Conservation (phyloP, 2,888 invertebrate species). For the Hypomecis atomaria region DNA sequence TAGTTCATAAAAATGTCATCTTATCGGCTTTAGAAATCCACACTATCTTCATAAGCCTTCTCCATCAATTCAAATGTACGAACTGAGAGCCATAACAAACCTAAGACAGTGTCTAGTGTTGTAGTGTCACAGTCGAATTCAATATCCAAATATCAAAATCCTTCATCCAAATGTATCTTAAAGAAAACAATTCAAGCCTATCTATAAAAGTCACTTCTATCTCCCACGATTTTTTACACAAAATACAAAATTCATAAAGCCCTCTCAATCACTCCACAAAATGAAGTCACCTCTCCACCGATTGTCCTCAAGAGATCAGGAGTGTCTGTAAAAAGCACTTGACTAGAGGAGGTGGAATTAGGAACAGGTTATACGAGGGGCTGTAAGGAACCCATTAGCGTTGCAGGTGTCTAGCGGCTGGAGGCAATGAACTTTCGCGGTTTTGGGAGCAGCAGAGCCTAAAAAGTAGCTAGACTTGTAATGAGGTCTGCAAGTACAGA, state of each 20-base stretch:
- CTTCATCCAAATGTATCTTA: too few relatives aligned
- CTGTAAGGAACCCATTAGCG: constrained; percentile 61
- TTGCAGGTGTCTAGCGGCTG: constrained; percentile 59
- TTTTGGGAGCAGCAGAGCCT: constrained; percentile 13
- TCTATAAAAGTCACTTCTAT: not conserved
- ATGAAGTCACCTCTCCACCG: constrained; percentile 64
- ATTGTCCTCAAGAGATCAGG: constrained; percentile 69
- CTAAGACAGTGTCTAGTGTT: too few relatives aligned
- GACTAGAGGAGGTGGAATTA: constrained; percentile 68
- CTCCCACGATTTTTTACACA: not conserved
- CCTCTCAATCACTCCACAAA: constrained; percentile 52
- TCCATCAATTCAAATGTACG: too few relatives aligned
- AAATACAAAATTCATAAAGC: constrained; percentile 26
- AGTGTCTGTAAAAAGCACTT: constrained; percentile 75
- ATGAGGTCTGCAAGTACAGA: too few relatives aligned
- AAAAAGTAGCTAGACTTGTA: constrained; percentile 9
- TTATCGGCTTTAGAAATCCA: too few relatives aligned
- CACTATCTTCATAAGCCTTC: too few relatives aligned
- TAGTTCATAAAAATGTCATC: too few relatives aligned
- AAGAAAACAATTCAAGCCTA: not conserved
- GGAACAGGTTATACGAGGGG: constrained; percentile 63
- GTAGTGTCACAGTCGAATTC: too few relatives aligned
- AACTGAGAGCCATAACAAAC: too few relatives aligned
- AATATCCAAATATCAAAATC: too few relatives aligned
- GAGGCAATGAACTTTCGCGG: constrained; percentile 52